phyloP scores from a whole-genome alignment of 2,888 invertebrate species.

The Xylocampa areola region DNA sequence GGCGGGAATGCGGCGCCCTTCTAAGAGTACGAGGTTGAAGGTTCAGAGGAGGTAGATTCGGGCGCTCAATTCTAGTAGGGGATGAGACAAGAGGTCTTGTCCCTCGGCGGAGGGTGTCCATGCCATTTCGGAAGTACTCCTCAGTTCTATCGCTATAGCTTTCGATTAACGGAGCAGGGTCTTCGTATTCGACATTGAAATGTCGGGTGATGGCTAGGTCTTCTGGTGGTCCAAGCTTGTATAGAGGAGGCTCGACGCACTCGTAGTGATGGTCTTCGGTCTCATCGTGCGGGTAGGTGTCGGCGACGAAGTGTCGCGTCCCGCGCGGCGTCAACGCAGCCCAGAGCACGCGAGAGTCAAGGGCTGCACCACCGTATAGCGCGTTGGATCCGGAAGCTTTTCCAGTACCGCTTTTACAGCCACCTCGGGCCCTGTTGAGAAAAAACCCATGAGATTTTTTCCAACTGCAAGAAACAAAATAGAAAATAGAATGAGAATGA shows the following conservation, averaged over 20 bases:
- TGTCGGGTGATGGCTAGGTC: slow-evolving; percentile 92
- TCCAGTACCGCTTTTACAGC: slow-evolving; percentile 89
- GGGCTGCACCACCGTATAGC: slow-evolving; percentile 86
- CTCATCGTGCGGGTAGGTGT: slow-evolving; percentile 91
- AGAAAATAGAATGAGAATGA: slow-evolving; percentile 24
- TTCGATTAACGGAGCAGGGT: slow-evolving; percentile 93
- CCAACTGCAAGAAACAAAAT: slow-evolving; percentile 41
- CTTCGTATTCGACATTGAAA: slow-evolving; percentile 95
- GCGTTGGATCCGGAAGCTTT: slow-evolving; percentile 86
- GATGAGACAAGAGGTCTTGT: slow-evolving; percentile 93
- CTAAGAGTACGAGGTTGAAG: slow-evolving; percentile 89
- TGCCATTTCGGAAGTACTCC: slow-evolving; percentile 83
- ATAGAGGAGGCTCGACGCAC: slow-evolving; percentile 91
- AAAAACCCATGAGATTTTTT: slow-evolving; percentile 53
- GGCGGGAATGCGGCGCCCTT: slow-evolving; percentile 84
- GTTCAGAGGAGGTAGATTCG: slow-evolving; percentile 94
- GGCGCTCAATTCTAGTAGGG: slow-evolving; percentile 95
- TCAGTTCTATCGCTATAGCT: slow-evolving; percentile 91
- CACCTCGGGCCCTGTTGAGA: slow-evolving; percentile 80
- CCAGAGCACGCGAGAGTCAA: slow-evolving; percentile 94
- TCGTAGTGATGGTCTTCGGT: slow-evolving; percentile 93
- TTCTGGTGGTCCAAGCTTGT: slow-evolving; percentile 85
- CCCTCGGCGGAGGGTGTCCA: slow-evolving; percentile 85
- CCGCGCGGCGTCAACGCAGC: slow-evolving; percentile 95
- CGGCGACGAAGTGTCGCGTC: slow-evolving; percentile 93